Percentiles rank a stretch among this genome's conserved stretches.
Evolutionary conservation across 2,797 vertebrate species (phyloP).

Genomic region (Capromys pilorides): DNA sequence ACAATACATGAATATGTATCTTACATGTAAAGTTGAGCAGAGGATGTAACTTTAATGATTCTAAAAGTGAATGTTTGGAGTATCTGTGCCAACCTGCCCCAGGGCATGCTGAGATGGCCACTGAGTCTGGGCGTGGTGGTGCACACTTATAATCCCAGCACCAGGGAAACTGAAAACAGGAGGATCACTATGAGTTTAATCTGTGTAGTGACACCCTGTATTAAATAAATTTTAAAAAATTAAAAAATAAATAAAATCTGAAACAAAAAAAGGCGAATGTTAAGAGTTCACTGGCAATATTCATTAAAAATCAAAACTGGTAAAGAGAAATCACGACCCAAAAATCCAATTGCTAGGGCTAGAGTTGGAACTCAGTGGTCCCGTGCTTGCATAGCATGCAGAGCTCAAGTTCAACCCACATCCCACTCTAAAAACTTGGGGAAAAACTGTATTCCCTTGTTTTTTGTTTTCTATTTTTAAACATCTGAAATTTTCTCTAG

Average conservation of each 20-base stretch:
- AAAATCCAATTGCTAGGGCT: conserved; percentile 72
- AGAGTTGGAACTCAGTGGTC: neutral
- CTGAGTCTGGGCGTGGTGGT: too few relatives aligned
- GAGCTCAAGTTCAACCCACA: neutral
- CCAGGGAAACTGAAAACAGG: too few relatives aligned
- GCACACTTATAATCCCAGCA: too few relatives aligned
- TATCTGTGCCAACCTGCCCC: too few relatives aligned
- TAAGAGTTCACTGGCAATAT: conserved; percentile 47
- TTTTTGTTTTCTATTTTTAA: conserved; percentile 55
- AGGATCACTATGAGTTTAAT: too few relatives aligned
- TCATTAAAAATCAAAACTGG: conserved; percentile 52
- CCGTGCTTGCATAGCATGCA: neutral
- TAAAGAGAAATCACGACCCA: conserved; percentile 75
- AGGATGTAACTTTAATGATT: neutral
- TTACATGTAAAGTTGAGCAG: neutral
- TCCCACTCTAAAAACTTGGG: conserved; percentile 41
- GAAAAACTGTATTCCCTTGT: conserved; percentile 69
- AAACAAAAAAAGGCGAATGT: neutral
- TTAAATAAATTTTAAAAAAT: too few relatives aligned
- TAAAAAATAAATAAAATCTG: too few relatives aligned
- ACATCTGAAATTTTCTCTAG: conserved; percentile 78
- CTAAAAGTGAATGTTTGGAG: neutral
- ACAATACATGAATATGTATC: neutral
- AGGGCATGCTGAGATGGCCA: too few relatives aligned
- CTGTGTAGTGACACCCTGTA: too few relatives aligned